These are phyloP conservation scores for Eulimnadia texana DNA, from an alignment of 1,140 invertebrate species.

Conservation along the genomic window DNA sequence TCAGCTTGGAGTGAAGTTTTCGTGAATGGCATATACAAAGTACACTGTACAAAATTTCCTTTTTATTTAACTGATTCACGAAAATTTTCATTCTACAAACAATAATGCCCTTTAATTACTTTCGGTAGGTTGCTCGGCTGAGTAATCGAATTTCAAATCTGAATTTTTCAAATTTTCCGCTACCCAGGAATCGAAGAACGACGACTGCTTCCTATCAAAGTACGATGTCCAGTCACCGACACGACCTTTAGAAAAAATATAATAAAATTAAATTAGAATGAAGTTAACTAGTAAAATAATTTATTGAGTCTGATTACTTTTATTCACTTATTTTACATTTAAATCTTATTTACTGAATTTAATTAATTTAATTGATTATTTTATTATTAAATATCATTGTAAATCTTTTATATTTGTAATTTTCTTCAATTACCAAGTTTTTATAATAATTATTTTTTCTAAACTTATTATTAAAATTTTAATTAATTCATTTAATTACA, in stretches of 20 bases:
- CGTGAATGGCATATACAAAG: too few species aligned
- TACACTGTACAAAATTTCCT: too few species aligned
- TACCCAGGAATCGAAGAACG: slow-evolving; percentile 25
- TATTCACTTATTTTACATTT: not conserved
- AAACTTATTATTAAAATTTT: not conserved
- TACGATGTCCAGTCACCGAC: slow-evolving; percentile 32
- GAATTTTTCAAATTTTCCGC: slow-evolving; percentile 15
- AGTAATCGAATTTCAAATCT: not conserved
- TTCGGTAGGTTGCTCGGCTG: not conserved
- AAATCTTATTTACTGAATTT: not conserved
- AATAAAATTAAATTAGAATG: too few species aligned
- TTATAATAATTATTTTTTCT: not conserved
- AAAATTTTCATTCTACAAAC: too few species aligned
- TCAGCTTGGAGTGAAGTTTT: too few species aligned
- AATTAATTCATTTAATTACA: not conserved
- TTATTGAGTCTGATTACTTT: too few species aligned
- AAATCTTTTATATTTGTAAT: not conserved
- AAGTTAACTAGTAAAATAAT: too few species aligned
- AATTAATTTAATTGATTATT: not conserved
- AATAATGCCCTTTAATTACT: not conserved
- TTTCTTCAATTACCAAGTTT: not conserved
- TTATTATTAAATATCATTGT: not conserved
- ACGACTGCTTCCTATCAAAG: slow-evolving; percentile 22
- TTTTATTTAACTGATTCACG: too few species aligned
- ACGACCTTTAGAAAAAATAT: slow-evolving; percentile 16